Conservation (phyloP, 2,797 vertebrate species). For the Takifugu rubripes region DNA sequence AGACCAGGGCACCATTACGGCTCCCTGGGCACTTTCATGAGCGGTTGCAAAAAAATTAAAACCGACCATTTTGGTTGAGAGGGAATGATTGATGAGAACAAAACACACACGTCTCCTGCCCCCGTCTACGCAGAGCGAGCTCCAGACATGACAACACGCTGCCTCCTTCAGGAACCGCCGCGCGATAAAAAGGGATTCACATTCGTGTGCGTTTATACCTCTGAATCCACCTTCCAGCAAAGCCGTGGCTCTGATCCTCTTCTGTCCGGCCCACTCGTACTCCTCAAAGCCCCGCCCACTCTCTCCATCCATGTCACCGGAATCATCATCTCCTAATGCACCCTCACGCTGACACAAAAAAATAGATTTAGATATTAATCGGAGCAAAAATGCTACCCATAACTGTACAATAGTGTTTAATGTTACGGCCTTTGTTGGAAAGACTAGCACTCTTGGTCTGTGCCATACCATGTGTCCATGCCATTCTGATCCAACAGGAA, state of each 20-base stretch:
- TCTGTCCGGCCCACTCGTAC: slow-evolving; percentile 99
- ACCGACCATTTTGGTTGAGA: slow-evolving; percentile 19
- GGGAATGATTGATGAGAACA: slow-evolving; percentile 44
- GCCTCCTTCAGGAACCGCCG: background rate
- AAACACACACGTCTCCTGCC: slow-evolving; percentile 1
- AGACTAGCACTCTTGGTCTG: slow-evolving; percentile 8
- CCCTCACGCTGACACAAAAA: slow-evolving; percentile 87
- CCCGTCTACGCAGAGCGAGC: background rate
- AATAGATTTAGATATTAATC: slow-evolving; percentile 24
- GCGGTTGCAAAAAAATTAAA: slow-evolving; percentile 16
- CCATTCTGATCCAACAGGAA: no score
- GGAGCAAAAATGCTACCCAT: background rate
- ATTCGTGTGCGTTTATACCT: slow-evolving; percentile 72
- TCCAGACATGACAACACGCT: slow-evolving; percentile 1
- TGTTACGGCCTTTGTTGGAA: no score
- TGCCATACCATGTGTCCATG: slow-evolving; percentile 11
- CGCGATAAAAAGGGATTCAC: background rate
- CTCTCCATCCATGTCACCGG: slow-evolving; percentile 93
- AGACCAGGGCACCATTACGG: slow-evolving; percentile 36
- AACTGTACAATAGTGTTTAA: no score
- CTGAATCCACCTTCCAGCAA: slow-evolving; percentile 97
- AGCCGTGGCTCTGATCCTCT: slow-evolving; percentile 95
- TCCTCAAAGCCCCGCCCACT: slow-evolving; percentile 96
- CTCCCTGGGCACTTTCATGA: slow-evolving; percentile 37
- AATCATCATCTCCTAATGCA: slow-evolving; percentile 89